Conservation (phyloP, 2,113 vertebrate species). For the Electrona antarctica region DNA sequence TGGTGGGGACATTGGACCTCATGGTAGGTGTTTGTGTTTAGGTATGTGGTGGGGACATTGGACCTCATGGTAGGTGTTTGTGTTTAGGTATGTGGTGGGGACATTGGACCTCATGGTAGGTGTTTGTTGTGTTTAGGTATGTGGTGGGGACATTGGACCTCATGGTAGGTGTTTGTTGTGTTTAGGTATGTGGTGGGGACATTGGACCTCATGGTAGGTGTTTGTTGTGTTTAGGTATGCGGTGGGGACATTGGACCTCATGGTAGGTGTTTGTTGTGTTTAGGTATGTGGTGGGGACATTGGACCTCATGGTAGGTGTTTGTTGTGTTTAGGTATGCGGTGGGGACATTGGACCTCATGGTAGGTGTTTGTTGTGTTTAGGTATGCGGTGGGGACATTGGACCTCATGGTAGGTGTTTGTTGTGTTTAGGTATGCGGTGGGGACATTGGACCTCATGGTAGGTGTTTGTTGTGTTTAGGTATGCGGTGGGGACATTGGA, state of each 20-base stretch:
- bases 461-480: slow-evolving; percentile 54
- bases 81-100: slow-evolving; percentile 80
- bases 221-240: no score
- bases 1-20: slow-evolving; percentile 83
- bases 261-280: not conserved
- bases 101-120: slow-evolving; percentile 83
- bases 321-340: no score
- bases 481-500: slow-evolving; percentile 84
- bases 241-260: no score
- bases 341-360: no score
- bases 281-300: slow-evolving; percentile 83
- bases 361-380: slow-evolving; percentile 33
- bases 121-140: no score
- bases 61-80: no score
- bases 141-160: no score
- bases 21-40: slow-evolving; percentile 82
- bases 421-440: no score
- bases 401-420: slow-evolving; percentile 76
- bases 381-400: slow-evolving; percentile 83
- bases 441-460: no score
- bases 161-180: no score
- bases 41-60: no score
- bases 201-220: slow-evolving; percentile 80
- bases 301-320: slow-evolving; percentile 80
- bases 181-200: slow-evolving; percentile 83